Conservation (phyloP, 2,113 vertebrate species). For the Gorilla gorilla region DNA sequence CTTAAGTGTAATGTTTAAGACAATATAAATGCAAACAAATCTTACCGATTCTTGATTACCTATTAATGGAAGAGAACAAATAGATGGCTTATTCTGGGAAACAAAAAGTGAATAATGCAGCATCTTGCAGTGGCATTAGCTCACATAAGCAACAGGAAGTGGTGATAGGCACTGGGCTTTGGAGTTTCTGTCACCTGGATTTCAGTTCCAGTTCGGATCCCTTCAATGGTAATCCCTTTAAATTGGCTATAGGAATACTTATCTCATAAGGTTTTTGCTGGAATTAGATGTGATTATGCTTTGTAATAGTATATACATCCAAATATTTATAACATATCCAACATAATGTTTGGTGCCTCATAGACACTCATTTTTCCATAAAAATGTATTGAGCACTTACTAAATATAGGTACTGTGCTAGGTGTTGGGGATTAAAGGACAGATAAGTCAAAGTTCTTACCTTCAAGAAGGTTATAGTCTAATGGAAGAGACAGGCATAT, state of each 20-base stretch:
- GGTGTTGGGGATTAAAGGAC: background rate
- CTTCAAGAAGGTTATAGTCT: background rate
- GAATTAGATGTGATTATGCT: background rate
- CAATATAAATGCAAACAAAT: background rate
- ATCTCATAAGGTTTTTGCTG: background rate
- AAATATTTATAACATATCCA: slow-evolving; percentile 6
- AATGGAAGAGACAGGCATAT: background rate
- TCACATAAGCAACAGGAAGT: background rate
- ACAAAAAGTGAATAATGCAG: background rate
- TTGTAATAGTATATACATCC: background rate
- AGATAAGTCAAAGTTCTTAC: background rate
- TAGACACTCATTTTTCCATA: background rate
- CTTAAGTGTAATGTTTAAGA: background rate
- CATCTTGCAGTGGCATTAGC: background rate
- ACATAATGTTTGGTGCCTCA: background rate
- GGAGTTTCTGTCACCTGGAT: background rate
- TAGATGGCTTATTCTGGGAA: slow-evolving; percentile 8
- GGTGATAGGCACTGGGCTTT: background rate
- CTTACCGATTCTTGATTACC: slow-evolving; percentile 19
- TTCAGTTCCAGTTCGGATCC: background rate
- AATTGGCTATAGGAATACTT: background rate
- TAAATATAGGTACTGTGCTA: background rate
- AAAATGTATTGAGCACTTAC: background rate
- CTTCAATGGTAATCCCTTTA: background rate
- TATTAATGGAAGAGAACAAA: background rate